Evolutionary conservation across 2,888 invertebrate species (phyloP).

Genomic region (Laothoe populi): DNA sequence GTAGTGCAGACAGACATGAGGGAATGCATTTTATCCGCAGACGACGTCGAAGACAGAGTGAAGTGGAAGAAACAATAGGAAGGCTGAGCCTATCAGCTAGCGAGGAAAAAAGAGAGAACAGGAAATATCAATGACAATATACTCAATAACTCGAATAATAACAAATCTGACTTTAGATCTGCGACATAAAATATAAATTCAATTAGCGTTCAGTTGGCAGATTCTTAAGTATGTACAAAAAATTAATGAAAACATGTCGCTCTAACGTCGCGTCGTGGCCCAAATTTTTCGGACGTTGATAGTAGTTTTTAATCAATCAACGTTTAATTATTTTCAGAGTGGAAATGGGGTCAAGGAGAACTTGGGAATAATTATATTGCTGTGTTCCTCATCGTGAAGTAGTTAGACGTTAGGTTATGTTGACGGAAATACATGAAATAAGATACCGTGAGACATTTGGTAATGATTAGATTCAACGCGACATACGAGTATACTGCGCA

Average conservation of each 20-base stretch:
- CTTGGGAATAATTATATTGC: not conserved
- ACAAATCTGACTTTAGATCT: not conserved
- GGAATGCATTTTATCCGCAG: no score
- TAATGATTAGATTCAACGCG: not conserved
- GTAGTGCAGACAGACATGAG: no score
- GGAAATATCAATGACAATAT: no score
- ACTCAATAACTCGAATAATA: no score
- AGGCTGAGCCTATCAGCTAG: no score
- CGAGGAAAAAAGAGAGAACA: no score
- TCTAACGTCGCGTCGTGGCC: constrained; percentile 12
- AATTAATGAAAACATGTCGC: constrained; percentile 18
- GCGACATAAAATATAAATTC: not conserved
- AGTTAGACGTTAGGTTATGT: not conserved
- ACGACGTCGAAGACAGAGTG: no score
- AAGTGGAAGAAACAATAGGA: no score
- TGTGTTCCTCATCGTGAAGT: not conserved
- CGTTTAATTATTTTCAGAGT: constrained; percentile 1
- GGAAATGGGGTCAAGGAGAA: constrained; percentile 19
- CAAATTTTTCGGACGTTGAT: constrained; percentile 24
- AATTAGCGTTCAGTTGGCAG: constrained; percentile 1
- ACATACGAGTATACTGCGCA: no score
- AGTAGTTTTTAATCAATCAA: constrained; percentile 24
- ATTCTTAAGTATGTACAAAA: constrained; percentile 13
- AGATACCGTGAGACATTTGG: not conserved
- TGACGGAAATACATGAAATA: not conserved